Evolutionary conservation across 2,113 vertebrate species (phyloP).

Genomic region (Syrmaticus mikado): DNA sequence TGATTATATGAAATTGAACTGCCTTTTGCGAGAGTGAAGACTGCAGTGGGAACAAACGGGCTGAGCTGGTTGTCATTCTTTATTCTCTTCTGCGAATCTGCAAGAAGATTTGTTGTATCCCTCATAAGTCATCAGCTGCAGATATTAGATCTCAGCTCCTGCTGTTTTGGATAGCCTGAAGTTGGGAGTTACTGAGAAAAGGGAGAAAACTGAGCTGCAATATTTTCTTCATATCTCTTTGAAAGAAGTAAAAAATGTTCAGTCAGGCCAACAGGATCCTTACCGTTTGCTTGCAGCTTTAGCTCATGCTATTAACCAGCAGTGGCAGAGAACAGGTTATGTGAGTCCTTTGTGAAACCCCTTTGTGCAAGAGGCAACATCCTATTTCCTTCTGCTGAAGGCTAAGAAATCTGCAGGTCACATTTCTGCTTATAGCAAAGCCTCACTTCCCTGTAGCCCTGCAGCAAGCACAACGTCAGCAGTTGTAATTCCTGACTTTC

Average conservation of each 20-base stretch:
- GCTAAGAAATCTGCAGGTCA: background rate
- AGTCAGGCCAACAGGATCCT: background rate
- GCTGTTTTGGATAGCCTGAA: background rate
- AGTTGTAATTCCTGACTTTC: conserved; percentile 28
- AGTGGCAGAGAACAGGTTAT: background rate
- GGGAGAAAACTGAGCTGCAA: background rate
- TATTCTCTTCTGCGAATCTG: background rate
- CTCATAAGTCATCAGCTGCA: background rate
- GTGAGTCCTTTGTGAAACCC: background rate
- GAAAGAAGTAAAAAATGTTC: background rate
- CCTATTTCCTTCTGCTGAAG: background rate
- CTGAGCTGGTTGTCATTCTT: background rate
- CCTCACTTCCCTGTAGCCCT: background rate
- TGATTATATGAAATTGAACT: conserved; percentile 7
- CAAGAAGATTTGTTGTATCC: background rate
- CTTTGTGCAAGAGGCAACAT: background rate
- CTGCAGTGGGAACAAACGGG: background rate
- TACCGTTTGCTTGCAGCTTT: background rate
- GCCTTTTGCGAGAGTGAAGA: background rate
- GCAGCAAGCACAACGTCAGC: background rate
- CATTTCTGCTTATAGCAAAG: conserved; percentile 24
- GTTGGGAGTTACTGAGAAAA: background rate
- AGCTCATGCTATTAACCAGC: background rate
- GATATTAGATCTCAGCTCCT: background rate
- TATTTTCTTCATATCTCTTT: background rate